A percentile compares a stretch with the other conserved stretches of the same genome.
Conservation (phyloP, 2,888 invertebrate species). For the Drosophila ustulata region DNA sequence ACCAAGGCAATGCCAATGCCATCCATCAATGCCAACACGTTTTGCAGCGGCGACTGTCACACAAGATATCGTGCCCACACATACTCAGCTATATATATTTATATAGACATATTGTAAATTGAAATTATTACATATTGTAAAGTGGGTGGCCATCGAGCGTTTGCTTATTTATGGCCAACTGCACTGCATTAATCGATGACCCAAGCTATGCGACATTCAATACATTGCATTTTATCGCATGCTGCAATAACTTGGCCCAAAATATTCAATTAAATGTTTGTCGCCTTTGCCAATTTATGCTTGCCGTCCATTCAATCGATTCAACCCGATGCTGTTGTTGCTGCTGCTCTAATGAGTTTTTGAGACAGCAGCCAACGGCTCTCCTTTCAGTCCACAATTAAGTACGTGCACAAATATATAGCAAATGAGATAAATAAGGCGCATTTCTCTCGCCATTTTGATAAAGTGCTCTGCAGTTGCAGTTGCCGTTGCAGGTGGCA, state of each 20-base stretch:
- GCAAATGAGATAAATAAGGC: conserved; percentile 23
- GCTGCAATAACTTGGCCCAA: conserved; percentile 67
- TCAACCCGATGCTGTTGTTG: too few species aligned
- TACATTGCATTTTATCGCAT: conserved; percentile 57
- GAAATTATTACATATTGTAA: conserved; percentile 71
- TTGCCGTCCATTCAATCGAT: conserved; percentile 42
- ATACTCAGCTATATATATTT: conserved; percentile 12
- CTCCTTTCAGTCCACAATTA: conserved; percentile 14
- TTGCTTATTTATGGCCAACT: conserved; percentile 71
- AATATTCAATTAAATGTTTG: conserved; percentile 76
- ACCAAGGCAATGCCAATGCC: conserved; percentile 39
- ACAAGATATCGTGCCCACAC: conserved; percentile 44
- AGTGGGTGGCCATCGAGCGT: conserved; percentile 4
- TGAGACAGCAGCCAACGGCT: conserved; percentile 27
- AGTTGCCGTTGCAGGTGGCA: conserved; percentile 2
- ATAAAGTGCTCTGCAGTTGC: conserved; percentile 42
- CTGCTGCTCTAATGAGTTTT: conserved; percentile 65
- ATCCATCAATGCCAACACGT: conserved; percentile 77
- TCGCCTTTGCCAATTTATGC: conserved; percentile 64
- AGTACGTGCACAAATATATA: conserved; percentile 5
- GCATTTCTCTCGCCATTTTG: conserved; percentile 47
- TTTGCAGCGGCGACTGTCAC: conserved; percentile 55
- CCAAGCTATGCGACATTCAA: conserved; percentile 61
- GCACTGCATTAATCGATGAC: conserved; percentile 68
- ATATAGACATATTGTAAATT: conserved; percentile 66